Base-by-base conservation (phyloP, 2,888 invertebrate species). In the Liodrosophila aerea region DNA sequence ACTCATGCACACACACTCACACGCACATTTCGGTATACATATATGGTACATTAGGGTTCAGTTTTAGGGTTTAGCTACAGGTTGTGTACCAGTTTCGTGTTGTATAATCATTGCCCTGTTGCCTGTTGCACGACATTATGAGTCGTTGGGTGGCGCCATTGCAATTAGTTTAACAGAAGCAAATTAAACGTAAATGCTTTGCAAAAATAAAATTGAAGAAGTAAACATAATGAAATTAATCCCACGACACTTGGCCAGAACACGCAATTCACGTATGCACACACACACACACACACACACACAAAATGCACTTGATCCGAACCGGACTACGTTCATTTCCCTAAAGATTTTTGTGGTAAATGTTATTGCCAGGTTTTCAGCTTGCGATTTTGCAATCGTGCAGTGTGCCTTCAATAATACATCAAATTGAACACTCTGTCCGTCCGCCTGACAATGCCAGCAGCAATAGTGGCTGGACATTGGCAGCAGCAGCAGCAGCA, bases 101-200 rank as follows among this genome's bases (percentile, higher is more conserved):
- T 43, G 36, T 33, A 13, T 39, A 15, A 50, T 36, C 13, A n/a
- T 64, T 36, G 47, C 37, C 44, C 40, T 2, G 50, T 52, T 45
- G 86, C 76, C 86, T 86, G 84, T 84, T 86, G 86, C 80, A 77
- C 54, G 85, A 71, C 76, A 85, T 63, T 63, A 63, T 76, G 58
- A 62, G 37, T 34, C 33, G 41, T 31, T 46, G 58, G 37, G 4
- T 52, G 50, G 46, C 50, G 59, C 59, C 72, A 74, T 68, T 83
- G 74, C 83, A 86, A 81, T 81, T 81, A 81, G 80, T 80, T 74
- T 78, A 83, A 83, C 80, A 77, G 61, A 59, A 44, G 50, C 58
- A 66, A 71, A 53, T 58, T 57, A 63, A 73, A 64, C 59, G 61
- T 61, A 76, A 83, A 82, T 73, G 82, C 64, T 67, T 66, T 66